phyloP scores from a whole-genome alignment of 1,140 invertebrate genomes.

The Euwallacea similis region DNA sequence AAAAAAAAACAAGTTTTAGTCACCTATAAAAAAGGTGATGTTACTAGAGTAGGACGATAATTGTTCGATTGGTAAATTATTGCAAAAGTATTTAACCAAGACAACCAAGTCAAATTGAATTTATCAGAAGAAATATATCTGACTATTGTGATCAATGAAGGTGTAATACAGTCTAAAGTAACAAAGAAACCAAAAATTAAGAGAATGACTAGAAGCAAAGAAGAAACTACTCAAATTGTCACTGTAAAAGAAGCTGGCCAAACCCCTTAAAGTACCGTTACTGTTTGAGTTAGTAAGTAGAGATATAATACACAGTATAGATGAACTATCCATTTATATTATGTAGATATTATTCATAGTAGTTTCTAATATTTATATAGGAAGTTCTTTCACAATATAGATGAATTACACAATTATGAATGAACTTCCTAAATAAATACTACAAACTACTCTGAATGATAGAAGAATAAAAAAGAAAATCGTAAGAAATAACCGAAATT shows the following conservation, averaged over 20 bases:
- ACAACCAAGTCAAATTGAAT: no score
- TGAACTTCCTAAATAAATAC: slow-evolving; percentile 45
- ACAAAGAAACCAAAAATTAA: slow-evolving; percentile 49
- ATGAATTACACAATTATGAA: no score
- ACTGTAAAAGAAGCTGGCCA: slow-evolving; percentile 45
- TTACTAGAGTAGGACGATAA: no score
- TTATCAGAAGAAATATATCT: slow-evolving; percentile 46
- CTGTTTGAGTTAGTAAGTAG: slow-evolving; percentile 44
- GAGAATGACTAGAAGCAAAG: slow-evolving; percentile 40
- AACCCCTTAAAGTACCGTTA: slow-evolving; percentile 46
- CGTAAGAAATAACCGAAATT: no score
- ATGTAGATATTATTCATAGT: neutral
- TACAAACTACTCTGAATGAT: slow-evolving; percentile 39
- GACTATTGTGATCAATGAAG: slow-evolving; percentile 36
- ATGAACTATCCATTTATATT: slow-evolving; percentile 43
- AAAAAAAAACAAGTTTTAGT: no score
- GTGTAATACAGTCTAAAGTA: slow-evolving; percentile 47
- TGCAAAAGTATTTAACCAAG: no score
- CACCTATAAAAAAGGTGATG: no score
- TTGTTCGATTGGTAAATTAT: no score
- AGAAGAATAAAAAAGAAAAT: slow-evolving; percentile 40
- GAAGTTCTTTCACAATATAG: no score
- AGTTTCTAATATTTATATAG: no score
- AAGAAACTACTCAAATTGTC: slow-evolving; percentile 45
- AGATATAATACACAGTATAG: slow-evolving; percentile 48